These are phyloP conservation scores for Blera fallax DNA, from an alignment of 2,888 invertebrate genomes.

Conservation along the genomic window DNA sequence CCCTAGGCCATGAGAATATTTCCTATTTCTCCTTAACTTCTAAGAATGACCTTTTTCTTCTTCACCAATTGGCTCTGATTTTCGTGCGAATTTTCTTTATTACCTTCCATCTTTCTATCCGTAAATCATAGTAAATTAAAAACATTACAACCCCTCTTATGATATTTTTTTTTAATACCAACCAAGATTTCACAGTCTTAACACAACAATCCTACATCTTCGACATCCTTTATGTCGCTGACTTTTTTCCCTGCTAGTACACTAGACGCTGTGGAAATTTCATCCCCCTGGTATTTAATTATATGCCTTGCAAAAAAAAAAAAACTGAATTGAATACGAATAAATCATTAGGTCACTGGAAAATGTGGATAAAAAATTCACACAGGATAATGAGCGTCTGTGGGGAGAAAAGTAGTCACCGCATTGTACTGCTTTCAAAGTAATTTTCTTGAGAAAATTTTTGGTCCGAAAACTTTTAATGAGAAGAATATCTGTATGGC, in stretches of 20 bases:
- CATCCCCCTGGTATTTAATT: conserved; percentile 12
- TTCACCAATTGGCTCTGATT: not conserved
- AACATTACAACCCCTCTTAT: conserved; percentile 44
- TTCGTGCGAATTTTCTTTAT: conserved; percentile 58
- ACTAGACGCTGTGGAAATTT: not conserved
- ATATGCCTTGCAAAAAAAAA: not conserved
- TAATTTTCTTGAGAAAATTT: not conserved
- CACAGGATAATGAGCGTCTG: not conserved
- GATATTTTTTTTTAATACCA: conserved; percentile 1
- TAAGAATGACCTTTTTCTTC: conserved; percentile 20
- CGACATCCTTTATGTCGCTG: not conserved
- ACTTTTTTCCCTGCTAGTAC: not conserved
- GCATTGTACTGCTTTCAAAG: not conserved
- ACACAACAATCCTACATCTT: conserved; percentile 10
- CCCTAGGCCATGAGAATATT: conserved; percentile 53
- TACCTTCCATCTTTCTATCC: not conserved
- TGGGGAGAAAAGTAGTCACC: not conserved
- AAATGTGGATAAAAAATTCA: conserved; percentile 1
- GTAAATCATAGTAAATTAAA: conserved; percentile 52
- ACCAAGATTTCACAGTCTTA: conserved; percentile 13
- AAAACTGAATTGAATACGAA: conserved; percentile 41
- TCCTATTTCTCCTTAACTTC: conserved; percentile 42
- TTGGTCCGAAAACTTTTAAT: not conserved
- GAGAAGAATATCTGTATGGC: not conserved
- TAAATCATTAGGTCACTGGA: conserved; percentile 56